A percentile compares a stretch with the other conserved stretches of the same genome.
Evolutionary conservation across 1,140 invertebrate species (phyloP).

Genomic region (Lucilia sericata): DNA sequence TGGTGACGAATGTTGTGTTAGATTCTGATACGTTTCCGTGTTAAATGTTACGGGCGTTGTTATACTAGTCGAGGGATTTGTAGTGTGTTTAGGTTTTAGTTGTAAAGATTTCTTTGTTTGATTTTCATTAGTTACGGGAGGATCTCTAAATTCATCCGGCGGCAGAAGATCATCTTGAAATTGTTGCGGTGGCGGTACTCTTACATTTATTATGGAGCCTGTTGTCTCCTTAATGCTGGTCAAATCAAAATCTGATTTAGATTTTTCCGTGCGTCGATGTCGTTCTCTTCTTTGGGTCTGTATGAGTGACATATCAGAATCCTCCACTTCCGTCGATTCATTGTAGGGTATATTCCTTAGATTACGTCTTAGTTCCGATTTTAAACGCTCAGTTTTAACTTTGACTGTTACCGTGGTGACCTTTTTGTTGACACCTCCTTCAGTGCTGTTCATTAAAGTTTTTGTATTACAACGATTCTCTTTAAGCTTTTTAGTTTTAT

Average conservation of each 20-base stretch:
- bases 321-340: conserved; percentile 64
- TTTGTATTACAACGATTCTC: not conserved
- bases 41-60: conserved; percentile 15
- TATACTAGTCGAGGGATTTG: conserved; percentile 32
- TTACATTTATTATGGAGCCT: conserved; percentile 73
- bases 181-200: conserved; percentile 84
- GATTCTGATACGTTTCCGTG: conserved; percentile 11
- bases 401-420: conserved; percentile 61
- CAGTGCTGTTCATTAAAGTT: conserved; percentile 22
- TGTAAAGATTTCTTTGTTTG: not conserved
- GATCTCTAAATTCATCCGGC: conserved; percentile 79
- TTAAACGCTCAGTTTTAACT: conserved; percentile 55
- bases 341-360: conserved; percentile 60
- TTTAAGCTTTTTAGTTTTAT: conserved; percentile 45
- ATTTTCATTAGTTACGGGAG: conserved; percentile 49
- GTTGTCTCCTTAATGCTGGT: conserved; percentile 66
- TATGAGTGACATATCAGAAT: conserved; percentile 51
- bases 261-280: conserved; percentile 66
- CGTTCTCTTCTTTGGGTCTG: conserved; percentile 55
- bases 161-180: conserved; percentile 83
- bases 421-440: conserved; percentile 54
- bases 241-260: conserved; percentile 71
- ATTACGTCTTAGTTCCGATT: conserved; percentile 56
- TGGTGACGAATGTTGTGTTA: not conserved
- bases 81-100: not conserved